Evolutionary conservation across 2,888 invertebrate species (phyloP).

Genomic region (Lymantria dispar): DNA sequence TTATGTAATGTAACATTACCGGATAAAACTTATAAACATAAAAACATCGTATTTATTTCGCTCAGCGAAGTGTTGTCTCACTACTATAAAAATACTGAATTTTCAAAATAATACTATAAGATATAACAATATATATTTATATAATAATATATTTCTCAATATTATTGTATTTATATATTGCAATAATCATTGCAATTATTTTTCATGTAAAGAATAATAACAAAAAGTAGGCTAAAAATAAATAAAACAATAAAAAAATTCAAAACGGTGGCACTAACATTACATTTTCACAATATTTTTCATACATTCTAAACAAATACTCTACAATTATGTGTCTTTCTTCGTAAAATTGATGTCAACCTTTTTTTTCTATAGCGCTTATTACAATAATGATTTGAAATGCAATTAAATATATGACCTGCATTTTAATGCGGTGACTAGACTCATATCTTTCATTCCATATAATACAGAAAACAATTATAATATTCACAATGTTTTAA

Average conservation of each 20-base stretch:
- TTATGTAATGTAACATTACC: constrained; percentile 51
- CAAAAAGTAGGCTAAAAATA: background rate
- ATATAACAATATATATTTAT: constrained; percentile 6
- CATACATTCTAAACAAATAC: constrained; percentile 31
- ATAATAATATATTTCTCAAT: background rate
- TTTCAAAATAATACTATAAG: constrained; percentile 44
- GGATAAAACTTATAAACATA: constrained; percentile 46
- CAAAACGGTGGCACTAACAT: constrained; percentile 7
- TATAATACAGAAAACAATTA: constrained; percentile 19
- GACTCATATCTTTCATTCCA: constrained; percentile 47
- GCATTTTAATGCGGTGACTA: constrained; percentile 69
- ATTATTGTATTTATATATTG: background rate
- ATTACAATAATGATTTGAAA: constrained; percentile 26
- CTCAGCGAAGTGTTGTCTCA: constrained; percentile 67
- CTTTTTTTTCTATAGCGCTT: constrained; percentile 8
- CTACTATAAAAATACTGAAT: constrained; percentile 61
- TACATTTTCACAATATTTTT: constrained; percentile 20
- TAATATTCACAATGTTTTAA: constrained; percentile 38
- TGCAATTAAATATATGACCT: constrained; percentile 42
- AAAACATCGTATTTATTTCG: constrained; percentile 56
- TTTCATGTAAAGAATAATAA: background rate
- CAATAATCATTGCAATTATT: too few relatives aligned
- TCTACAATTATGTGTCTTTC: constrained; percentile 37
- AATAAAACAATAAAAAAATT: background rate
- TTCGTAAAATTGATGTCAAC: constrained; percentile 28